Conservation (phyloP, 2,113 vertebrate species). For the Melanerpes formicivorus region DNA sequence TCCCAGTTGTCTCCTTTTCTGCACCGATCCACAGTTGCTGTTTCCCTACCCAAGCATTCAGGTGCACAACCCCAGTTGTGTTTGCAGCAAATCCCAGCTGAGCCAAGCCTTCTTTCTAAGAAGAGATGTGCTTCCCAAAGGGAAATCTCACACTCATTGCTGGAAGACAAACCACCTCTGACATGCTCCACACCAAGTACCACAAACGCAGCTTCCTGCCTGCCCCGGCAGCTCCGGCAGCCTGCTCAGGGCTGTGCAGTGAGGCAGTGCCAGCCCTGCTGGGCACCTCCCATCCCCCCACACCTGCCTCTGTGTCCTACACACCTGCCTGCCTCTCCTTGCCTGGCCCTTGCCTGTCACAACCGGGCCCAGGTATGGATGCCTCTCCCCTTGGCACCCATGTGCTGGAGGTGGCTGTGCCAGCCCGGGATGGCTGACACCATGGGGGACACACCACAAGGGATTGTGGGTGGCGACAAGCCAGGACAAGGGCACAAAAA, state of each 20-base stretch:
- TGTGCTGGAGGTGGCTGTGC: neutral
- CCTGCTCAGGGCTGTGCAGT: neutral
- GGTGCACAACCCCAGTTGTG: slow-evolving; percentile 45
- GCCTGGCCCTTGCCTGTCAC: neutral
- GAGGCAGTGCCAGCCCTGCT: neutral
- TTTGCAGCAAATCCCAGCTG: slow-evolving; percentile 47
- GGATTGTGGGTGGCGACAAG: accelerated
- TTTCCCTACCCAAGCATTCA: slow-evolving; percentile 22
- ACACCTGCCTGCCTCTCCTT: neutral
- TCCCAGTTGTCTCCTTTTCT: neutral
- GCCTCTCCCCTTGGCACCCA: neutral
- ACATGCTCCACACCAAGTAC: neutral
- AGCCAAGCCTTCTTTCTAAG: slow-evolving; percentile 29
- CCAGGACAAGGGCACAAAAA: neutral
- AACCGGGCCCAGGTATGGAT: neutral
- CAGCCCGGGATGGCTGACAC: neutral
- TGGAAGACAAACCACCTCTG: neutral
- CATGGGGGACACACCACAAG: accelerated
- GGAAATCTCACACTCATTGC: neutral
- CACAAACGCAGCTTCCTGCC: neutral
- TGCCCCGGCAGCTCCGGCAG: neutral
- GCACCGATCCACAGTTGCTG: slow-evolving; percentile 35
- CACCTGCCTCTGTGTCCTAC: neutral
- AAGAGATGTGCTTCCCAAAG: slow-evolving; percentile 26
- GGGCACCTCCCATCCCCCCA: neutral